Conservation (phyloP, 2,113 vertebrate genomes). For the Abramis brama region DNA sequence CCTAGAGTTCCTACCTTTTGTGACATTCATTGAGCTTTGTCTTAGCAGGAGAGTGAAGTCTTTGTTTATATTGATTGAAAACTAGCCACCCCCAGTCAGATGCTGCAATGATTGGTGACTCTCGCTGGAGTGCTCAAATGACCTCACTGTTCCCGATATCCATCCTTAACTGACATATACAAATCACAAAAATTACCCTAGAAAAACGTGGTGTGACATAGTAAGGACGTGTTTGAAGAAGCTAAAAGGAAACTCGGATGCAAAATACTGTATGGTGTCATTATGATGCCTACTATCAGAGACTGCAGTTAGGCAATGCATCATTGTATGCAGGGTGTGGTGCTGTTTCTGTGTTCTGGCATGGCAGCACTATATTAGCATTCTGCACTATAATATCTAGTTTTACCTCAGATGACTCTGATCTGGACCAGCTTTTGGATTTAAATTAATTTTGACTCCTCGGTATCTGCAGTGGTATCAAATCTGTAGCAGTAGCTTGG, state of each 20-base stretch:
- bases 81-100: conserved; percentile 27
- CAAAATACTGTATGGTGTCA: not conserved
- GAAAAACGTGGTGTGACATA: not conserved
- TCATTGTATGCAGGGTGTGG: conserved; percentile 30
- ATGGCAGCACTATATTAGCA: not conserved
- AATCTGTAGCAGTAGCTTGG: conserved; percentile 41
- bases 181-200: conserved; percentile 33
- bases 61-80: conserved; percentile 62
- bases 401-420: conserved; percentile 50
- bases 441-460: conserved; percentile 24
- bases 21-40: conserved; percentile 19
- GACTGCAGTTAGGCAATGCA: not conserved
- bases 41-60: conserved; percentile 2
- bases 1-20: conserved; percentile 1
- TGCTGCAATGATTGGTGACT: conserved; percentile 59
- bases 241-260: not conserved
- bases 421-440: conserved; percentile 11
- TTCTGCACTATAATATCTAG: conserved; percentile 26
- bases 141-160: conserved; percentile 68
- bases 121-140: conserved; percentile 56
- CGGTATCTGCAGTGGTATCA: conserved; percentile 42
- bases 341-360: conserved; percentile 21
- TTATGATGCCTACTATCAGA: not conserved
- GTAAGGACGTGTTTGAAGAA: not conserved
- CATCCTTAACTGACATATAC: conserved; percentile 10